Evolutionary conservation across 2,113 vertebrate genomes (phyloP), one percentile per base, ranked within the genome.

Genomic region (Natator depressus): DNA sequence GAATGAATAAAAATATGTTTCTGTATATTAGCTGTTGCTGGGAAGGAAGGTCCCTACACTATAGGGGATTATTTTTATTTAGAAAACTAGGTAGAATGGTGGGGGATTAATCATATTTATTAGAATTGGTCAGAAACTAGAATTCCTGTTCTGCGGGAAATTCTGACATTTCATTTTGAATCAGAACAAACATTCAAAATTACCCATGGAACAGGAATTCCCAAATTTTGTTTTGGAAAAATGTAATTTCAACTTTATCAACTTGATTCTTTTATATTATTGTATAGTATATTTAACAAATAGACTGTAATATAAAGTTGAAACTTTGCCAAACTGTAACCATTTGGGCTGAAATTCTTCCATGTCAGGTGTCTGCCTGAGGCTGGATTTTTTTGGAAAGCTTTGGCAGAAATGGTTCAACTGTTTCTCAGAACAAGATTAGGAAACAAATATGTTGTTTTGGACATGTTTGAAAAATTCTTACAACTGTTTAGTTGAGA

Each of bases 91-190:
- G 5, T 31, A 16, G 47, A 82, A 85, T n/a, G 5, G 25, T 38
- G 51, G 91, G 65, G 91, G 84, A 19, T 19, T 38, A 89, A 3
- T 38, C 91, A 29, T 89, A 84, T 78, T 86, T 82, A 55, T 88
- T 89, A 50, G 90, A 85, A 5, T 72, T 7, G 0, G 38, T 22
- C 22, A 46, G 42, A 76, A 76, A 46, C 22, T 46, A n/a, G 22
- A 76, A 5, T 87, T 80, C 91, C 16, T 89, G 24, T 29, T 93
- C 1, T 19, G 29, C 76, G 29, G 17, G 88, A 85, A 3, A 69
- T 79, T 95, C 93, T 81, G 31, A 91, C 90, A 94, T 6, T 2
- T 31, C 88, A n/a, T 81, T 27, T 5, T 79, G 35, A 72, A 83
- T 19, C 78, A 14, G 82, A 93, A 84, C 46, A 0, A 95, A 91